phyloP scores from a whole-genome alignment of 2,888 invertebrate species.

The Leucoptera coffeella region DNA sequence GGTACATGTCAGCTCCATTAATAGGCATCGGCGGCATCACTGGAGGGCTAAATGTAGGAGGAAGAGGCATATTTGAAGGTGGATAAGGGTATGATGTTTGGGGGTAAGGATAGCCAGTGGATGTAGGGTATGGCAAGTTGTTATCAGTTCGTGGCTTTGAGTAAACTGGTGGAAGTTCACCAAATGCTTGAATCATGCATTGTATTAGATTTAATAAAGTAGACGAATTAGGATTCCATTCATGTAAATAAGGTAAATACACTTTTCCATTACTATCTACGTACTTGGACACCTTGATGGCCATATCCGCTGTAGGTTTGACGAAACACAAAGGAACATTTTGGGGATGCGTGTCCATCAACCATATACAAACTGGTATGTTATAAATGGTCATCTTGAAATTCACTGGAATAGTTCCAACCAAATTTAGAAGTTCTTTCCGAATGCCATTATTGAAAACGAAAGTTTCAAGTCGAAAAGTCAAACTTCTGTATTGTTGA shows the following conservation, averaged over 20 bases:
- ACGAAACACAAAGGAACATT: conserved; percentile 95
- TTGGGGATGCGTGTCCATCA: conserved; percentile 95
- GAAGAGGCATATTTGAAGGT: conserved; percentile 18
- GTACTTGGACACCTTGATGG: conserved; percentile 88
- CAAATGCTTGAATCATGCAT: conserved; percentile 87
- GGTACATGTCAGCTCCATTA: conserved; percentile 20
- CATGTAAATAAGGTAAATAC: conserved; percentile 92
- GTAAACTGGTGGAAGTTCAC: conserved; percentile 92
- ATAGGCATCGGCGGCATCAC: conserved; percentile 8
- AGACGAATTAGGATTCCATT: conserved; percentile 80
- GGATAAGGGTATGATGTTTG: conserved; percentile 24
- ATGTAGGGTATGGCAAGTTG: conserved; percentile 49
- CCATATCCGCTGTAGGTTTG: conserved; percentile 91
- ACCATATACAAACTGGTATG: conserved; percentile 94
- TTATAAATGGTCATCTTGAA: conserved; percentile 89
- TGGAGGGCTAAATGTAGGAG: conserved; percentile 20
- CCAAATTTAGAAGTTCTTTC: conserved; percentile 75
- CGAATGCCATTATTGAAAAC: conserved; percentile 84
- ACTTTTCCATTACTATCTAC: conserved; percentile 95
- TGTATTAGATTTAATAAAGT: conserved; percentile 85
- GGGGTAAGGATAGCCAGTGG: conserved; percentile 36
- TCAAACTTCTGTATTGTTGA: conserved; percentile 35
- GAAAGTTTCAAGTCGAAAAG: conserved; percentile 42
- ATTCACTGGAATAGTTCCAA: conserved; percentile 88
- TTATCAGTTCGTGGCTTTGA: conserved; percentile 59